Evolutionary conservation across 2,113 vertebrate genomes (phyloP).

Genomic region (Meleagris gallopavo): DNA sequence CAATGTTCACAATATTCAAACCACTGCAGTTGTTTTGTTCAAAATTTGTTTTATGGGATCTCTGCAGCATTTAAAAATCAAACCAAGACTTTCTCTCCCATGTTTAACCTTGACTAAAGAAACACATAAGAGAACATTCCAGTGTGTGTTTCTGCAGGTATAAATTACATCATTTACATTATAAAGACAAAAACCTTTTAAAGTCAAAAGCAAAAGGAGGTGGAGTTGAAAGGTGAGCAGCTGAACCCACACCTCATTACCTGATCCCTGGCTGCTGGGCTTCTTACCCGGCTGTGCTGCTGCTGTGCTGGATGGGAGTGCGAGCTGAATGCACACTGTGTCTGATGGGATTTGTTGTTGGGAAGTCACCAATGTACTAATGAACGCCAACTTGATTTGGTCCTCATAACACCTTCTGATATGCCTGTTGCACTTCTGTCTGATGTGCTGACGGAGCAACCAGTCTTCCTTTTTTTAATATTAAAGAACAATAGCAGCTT

Average conservation of each 20-base stretch:
- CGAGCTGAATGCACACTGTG: not conserved
- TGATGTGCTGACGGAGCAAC: constrained; percentile 28
- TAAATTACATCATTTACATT: not conserved
- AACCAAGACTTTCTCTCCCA: not conserved
- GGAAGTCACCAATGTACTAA: not conserved
- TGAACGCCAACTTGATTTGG: not conserved
- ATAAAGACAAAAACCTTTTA: not conserved
- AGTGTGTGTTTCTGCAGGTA: not conserved
- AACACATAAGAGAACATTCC: not conserved
- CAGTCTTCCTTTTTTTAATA: not conserved
- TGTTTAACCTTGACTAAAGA: not conserved
- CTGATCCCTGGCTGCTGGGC: not conserved
- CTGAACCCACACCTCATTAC: not conserved
- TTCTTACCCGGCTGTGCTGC: not conserved
- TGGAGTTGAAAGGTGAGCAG: not conserved
- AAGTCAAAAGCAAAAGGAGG: not conserved
- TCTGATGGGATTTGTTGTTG: not conserved
- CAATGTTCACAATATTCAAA: not conserved
- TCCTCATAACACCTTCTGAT: not conserved
- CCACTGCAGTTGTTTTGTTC: not conserved
- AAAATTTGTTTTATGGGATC: not conserved
- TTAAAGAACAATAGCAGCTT: constrained; percentile 39
- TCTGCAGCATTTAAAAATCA: not conserved
- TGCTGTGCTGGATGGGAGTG: not conserved
- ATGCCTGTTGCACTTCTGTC: not conserved